These are phyloP conservation scores for Drosophila atripex DNA, from an alignment of 2,888 invertebrate species.

Conservation along the genomic window DNA sequence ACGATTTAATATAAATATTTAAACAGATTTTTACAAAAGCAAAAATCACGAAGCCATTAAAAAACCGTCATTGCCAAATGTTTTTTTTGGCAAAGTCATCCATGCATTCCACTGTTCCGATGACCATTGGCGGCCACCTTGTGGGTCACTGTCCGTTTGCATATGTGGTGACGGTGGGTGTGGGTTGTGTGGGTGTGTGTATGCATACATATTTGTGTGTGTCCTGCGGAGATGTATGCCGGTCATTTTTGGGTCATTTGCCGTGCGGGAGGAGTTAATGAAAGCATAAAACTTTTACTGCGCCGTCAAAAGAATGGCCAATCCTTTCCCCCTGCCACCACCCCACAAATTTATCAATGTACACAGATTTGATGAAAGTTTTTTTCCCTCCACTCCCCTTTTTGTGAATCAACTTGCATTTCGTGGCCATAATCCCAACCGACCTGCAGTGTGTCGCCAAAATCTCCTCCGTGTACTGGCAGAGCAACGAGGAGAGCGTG, in stretches of 20 bases:
- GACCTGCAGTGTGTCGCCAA: constrained; percentile 90
- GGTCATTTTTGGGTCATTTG: constrained; percentile 64
- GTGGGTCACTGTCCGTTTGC: constrained; percentile 50
- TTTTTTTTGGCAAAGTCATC: background rate
- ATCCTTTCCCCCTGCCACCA: constrained; percentile 7
- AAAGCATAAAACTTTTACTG: constrained; percentile 76
- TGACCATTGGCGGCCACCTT: constrained; percentile 10
- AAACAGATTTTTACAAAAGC: background rate
- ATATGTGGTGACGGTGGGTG: constrained; percentile 39
- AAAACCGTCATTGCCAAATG: background rate
- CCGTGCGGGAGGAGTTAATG: constrained; percentile 64
- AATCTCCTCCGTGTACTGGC: constrained; percentile 93
- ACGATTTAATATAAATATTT: background rate
- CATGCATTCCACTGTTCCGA: constrained; percentile 8
- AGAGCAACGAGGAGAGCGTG: constrained; percentile 94
- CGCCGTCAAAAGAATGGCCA: constrained; percentile 51
- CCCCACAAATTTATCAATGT: constrained; percentile 36
- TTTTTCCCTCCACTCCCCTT: constrained; percentile 9
- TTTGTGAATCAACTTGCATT: constrained; percentile 26
- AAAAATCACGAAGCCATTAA: background rate
- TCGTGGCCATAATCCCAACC: constrained; percentile 41
- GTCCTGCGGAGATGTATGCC: constrained; percentile 41
- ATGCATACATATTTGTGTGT: background rate
- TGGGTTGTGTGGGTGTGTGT: constrained; percentile 9
- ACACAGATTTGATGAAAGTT: constrained; percentile 56